Conservation (phyloP, 2,888 invertebrate genomes). For the Bedellia somnulentella region DNA sequence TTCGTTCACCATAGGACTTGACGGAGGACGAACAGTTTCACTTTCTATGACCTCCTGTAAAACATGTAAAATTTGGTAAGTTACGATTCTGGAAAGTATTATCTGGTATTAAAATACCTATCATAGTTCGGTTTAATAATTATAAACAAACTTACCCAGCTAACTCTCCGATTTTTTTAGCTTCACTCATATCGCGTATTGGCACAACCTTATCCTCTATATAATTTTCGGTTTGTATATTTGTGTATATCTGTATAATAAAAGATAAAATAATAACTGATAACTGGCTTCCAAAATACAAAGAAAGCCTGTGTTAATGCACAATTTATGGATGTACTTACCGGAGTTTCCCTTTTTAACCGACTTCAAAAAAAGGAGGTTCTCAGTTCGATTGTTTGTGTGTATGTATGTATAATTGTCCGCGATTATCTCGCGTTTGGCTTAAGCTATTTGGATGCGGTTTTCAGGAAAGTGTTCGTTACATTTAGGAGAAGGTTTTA, state of each 20-base stretch:
- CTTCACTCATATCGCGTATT: not conserved
- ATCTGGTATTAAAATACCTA: not conserved
- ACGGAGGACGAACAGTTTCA: not conserved
- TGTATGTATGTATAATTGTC: too few relatives aligned
- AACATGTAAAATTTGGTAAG: not conserved
- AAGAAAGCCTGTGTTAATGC: not conserved
- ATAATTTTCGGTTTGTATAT: not conserved
- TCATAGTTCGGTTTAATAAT: not conserved
- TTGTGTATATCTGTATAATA: not conserved
- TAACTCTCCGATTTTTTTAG: not conserved
- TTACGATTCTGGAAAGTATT: not conserved
- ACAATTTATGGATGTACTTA: not conserved
- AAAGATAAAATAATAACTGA: not conserved
- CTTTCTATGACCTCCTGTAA: not conserved
- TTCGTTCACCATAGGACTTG: constrained; percentile 1
- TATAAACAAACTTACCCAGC: not conserved
- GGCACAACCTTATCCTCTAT: not conserved
- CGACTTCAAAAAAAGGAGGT: too few relatives aligned
- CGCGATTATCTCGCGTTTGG: too few relatives aligned
- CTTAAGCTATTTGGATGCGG: too few relatives aligned
- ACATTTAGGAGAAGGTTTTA: too few relatives aligned
- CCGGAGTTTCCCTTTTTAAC: too few relatives aligned
- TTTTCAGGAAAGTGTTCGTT: too few relatives aligned
- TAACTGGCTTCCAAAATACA: not conserved
- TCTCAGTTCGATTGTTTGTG: too few relatives aligned